Evolutionary conservation across 2,888 invertebrate species (phyloP).

Genomic region (Athalia cordata): DNA sequence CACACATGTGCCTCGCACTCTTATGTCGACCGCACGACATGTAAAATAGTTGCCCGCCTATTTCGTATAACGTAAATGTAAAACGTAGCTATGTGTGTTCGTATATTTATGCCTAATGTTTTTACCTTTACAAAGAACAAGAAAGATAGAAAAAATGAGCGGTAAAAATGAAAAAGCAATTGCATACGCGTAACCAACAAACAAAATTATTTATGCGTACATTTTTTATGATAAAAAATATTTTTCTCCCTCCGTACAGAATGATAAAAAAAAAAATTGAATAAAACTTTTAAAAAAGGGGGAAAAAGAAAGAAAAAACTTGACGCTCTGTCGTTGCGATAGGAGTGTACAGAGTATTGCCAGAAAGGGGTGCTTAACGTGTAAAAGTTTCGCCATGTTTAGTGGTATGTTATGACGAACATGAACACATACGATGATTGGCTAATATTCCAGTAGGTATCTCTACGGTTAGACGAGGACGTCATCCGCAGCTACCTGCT

Average conservation of each 20-base stretch:
- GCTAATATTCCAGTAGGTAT: conserved; percentile 33
- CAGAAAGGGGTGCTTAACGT: conserved; percentile 31
- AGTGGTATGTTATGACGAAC: conserved; percentile 15
- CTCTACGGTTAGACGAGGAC: conserved; percentile 35
- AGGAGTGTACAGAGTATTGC: background rate
- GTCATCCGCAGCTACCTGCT: conserved; percentile 38
- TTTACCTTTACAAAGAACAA: background rate
- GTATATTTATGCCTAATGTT: conserved; percentile 26
- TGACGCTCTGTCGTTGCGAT: too few relatives aligned
- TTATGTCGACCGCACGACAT: background rate
- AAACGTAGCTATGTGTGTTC: background rate
- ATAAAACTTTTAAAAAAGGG: too few relatives aligned
- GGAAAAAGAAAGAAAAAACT: too few relatives aligned
- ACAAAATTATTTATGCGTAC: background rate
- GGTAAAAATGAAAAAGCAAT: background rate
- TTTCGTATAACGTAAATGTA: conserved; percentile 5
- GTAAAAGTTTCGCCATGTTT: conserved; percentile 40
- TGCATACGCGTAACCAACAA: background rate
- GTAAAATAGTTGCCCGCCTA: background rate
- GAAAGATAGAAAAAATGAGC: background rate
- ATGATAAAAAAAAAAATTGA: background rate
- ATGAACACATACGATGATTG: conserved; percentile 31
- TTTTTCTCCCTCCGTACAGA: background rate
- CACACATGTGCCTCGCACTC: conserved; percentile 13
- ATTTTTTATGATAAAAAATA: background rate